phyloP scores from a whole-genome alignment of 2,888 invertebrate species.

The Gari tellinella region DNA sequence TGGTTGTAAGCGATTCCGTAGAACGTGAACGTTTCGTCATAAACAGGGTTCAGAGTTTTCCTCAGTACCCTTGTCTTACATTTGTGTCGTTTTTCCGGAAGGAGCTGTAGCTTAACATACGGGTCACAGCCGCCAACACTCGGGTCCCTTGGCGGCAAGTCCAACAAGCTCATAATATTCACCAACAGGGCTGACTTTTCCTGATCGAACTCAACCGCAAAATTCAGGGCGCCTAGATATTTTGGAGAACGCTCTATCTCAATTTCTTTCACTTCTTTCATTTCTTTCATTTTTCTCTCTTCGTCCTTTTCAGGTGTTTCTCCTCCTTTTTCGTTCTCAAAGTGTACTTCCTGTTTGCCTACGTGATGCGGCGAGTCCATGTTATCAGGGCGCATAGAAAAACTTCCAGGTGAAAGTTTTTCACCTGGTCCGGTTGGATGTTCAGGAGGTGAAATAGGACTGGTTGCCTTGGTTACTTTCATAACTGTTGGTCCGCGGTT shows the following conservation, averaged over 20 bases:
- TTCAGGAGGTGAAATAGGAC: conserved; percentile 76
- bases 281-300: conserved; percentile 81
- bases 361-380: conserved; percentile 64
- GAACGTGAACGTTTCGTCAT: conserved; percentile 99
- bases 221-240: conserved; percentile 94
- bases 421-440: conserved; percentile 71
- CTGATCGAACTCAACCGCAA: conserved; percentile 94
- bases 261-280: conserved; percentile 47
- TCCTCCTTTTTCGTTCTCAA: conserved; percentile 86
- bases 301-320: conserved; percentile 83
- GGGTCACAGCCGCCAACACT: conserved; percentile 95
- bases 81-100: conserved; percentile 99
- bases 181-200: conserved; percentile 96
- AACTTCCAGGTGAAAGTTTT: conserved; percentile 81
- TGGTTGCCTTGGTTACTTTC: conserved; percentile 82
- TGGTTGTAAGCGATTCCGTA: conserved; percentile 92
- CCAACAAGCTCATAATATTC: conserved; percentile 95
- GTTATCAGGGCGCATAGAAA: conserved; percentile 85
- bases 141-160: conserved; percentile 93
- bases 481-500: conserved; percentile 85
- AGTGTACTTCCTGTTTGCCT: conserved; percentile 57
- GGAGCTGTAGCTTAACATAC: conserved; percentile 97
- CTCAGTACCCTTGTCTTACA: conserved; percentile 98
- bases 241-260: conserved; percentile 53
- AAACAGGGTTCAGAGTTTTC: conserved; percentile 97